These are phyloP conservation scores for Yponomeuta cagnagella DNA, from an alignment of 2,888 invertebrate species.

Conservation along the genomic window DNA sequence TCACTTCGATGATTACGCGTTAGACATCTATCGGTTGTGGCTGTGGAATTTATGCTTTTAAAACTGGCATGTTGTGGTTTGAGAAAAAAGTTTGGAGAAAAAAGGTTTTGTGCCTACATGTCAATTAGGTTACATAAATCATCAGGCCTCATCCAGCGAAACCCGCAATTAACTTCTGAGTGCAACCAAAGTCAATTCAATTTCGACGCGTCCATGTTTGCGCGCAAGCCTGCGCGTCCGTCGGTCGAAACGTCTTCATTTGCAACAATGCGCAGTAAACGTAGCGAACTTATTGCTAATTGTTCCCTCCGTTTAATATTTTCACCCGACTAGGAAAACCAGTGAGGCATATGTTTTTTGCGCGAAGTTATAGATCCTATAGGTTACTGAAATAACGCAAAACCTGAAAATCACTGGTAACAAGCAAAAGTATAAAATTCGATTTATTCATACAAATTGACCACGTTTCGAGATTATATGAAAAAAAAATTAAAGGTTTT, in stretches of 20 bases:
- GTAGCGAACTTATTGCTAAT: conserved; percentile 48
- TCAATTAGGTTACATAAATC: conserved; percentile 11
- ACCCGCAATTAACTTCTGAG: conserved; percentile 22
- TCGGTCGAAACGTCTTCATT: conserved; percentile 38
- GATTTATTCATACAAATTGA: no score
- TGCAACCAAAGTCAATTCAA: conserved; percentile 18
- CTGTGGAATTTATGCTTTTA: background rate
- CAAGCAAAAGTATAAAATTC: no score
- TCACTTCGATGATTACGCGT: conserved; percentile 11
- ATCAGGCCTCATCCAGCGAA: background rate
- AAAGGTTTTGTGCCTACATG: conserved; percentile 6
- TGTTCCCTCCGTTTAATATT: conserved; percentile 32
- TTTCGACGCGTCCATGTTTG: conserved; percentile 18
- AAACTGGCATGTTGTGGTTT: conserved; percentile 3
- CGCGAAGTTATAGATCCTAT: no score
- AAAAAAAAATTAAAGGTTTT: no score
- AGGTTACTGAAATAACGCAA: no score
- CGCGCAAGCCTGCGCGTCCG: conserved; percentile 4
- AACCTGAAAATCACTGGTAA: no score
- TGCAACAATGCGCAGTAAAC: conserved; percentile 46
- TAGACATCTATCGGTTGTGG: conserved; percentile 5
- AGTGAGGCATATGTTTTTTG: no score
- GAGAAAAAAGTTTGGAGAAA: background rate
- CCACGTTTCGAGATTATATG: no score
- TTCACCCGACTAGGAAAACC: background rate